Conservation (phyloP, 2,888 invertebrate species). For the Tholera decimalis region DNA sequence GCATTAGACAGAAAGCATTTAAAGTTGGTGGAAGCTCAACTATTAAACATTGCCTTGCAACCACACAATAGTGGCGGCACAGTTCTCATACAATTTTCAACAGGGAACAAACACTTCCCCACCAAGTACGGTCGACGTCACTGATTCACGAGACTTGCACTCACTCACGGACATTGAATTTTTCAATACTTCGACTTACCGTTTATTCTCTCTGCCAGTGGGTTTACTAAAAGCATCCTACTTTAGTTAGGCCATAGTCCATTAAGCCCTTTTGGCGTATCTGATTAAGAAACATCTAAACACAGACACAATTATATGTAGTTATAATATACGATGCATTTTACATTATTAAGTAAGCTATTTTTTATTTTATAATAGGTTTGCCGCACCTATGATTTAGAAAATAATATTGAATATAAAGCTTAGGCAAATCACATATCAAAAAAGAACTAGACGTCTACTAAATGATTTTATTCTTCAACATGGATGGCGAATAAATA, state of each 20-base stretch:
- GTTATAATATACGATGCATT: not conserved
- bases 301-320: not conserved
- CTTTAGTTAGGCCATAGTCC: not conserved
- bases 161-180: slow-evolving; percentile 10
- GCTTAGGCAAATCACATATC: not conserved
- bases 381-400: not conserved
- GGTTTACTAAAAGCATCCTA: not conserved
- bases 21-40: slow-evolving; percentile 7
- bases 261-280: not conserved
- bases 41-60: slow-evolving; percentile 21
- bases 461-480: not conserved
- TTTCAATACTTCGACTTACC: slow-evolving; percentile 26
- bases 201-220: not conserved
- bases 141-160: slow-evolving; percentile 14
- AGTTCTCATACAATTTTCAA: slow-evolving; percentile 32
- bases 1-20: slow-evolving; percentile 18
- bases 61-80: slow-evolving; percentile 11
- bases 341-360: not conserved
- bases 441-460: not conserved
- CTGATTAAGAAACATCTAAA: not conserved
- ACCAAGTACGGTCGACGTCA: not conserved
- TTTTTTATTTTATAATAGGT: not conserved
- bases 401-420: not conserved
- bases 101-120: slow-evolving; percentile 3
- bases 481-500: not conserved